Percentiles rank a stretch among this genome's conserved stretches.
Conservation (phyloP, 2,113 vertebrate species). For the Gymnogyps californianus region DNA sequence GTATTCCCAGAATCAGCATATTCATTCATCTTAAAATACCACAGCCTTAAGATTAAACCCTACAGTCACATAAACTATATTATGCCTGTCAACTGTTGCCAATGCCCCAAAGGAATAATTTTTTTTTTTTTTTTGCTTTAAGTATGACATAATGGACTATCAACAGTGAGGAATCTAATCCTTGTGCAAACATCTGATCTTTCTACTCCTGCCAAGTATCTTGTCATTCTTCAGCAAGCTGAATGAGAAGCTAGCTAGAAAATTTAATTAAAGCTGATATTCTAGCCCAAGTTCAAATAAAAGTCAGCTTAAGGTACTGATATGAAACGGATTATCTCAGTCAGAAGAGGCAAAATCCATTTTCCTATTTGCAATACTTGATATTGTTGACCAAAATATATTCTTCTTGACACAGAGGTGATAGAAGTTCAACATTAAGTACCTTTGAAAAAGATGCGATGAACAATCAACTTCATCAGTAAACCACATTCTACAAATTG, state of each 20-base stretch:
- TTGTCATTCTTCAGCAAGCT: background rate
- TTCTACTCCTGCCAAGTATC: background rate
- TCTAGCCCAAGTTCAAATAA: background rate
- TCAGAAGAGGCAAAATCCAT: background rate
- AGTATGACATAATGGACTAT: background rate
- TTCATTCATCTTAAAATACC: background rate
- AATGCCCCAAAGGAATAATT: background rate
- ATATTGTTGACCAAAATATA: background rate
- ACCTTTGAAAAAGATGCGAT: background rate
- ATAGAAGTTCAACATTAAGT: background rate
- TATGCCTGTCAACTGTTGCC: background rate
- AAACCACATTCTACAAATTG: background rate
- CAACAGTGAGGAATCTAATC: background rate
- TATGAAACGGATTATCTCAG: fast-evolving
- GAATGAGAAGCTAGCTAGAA: background rate
- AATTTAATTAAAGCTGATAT: background rate
- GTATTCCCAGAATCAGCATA: background rate
- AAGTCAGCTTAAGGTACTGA: background rate
- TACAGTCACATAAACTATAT: background rate
- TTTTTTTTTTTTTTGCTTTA: background rate
- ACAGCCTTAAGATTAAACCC: background rate
- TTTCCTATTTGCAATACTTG: background rate
- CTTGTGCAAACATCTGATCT: background rate
- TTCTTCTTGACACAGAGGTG: background rate
- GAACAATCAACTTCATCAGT: background rate